These are phyloP conservation scores for Nomada fabriciana DNA, from an alignment of 2,888 invertebrate species.

Conservation along the genomic window DNA sequence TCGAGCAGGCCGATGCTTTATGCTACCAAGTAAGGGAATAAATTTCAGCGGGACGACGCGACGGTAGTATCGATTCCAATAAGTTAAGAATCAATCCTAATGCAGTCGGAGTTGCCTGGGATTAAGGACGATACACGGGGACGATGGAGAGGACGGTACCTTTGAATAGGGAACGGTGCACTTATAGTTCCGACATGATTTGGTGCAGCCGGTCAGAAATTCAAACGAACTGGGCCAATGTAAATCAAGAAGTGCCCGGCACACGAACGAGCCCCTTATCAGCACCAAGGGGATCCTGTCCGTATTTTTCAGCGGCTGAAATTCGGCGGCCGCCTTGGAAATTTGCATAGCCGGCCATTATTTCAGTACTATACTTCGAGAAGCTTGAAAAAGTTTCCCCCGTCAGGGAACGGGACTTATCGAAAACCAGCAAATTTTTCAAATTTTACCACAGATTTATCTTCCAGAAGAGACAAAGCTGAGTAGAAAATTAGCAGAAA, in stretches of 20 bases:
- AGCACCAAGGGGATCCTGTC: neutral
- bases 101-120: constrained; percentile 40
- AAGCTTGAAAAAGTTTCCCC: neutral
- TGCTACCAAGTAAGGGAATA: neutral
- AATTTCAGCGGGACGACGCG: neutral
- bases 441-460: neutral
- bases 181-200: constrained; percentile 56
- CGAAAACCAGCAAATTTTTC: neutral
- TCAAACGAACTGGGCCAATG: constrained; percentile 49
- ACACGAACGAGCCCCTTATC: constrained; percentile 57
- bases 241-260: constrained; percentile 64
- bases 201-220: constrained; percentile 52
- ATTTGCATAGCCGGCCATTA: constrained; percentile 44
- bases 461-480: no score
- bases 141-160: neutral
- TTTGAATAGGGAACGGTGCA: neutral
- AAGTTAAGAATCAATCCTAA: constrained; percentile 62
- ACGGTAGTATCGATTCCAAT: constrained; percentile 34
- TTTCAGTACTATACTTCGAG: constrained; percentile 29
- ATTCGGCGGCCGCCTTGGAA: constrained; percentile 19
- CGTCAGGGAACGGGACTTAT: no score
- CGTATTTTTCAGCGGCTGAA: constrained; percentile 30
- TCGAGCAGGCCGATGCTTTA: neutral
- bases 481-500: no score
- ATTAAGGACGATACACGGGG: constrained; percentile 47